A percentile compares a stretch with the other conserved stretches of the same genome.
These are phyloP conservation scores for Griposia aprilina DNA, from an alignment of 2,888 invertebrate genomes.

Conservation along the genomic window DNA sequence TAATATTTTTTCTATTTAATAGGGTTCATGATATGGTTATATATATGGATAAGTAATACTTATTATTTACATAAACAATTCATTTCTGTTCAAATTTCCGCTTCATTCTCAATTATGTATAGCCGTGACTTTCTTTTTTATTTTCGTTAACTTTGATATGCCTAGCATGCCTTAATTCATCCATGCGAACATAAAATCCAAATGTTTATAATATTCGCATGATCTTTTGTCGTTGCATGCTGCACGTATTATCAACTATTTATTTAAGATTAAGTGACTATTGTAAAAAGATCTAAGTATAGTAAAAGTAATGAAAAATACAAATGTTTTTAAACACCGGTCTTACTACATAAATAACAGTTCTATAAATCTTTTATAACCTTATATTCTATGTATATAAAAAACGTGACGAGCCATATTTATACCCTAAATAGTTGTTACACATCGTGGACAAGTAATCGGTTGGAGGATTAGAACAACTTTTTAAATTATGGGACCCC, in stretches of 20 bases:
- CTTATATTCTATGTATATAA: conserved; percentile 49
- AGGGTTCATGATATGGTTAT: conserved; percentile 71
- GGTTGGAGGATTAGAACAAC: background rate
- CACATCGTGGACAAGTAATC: conserved; percentile 14
- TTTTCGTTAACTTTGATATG: conserved; percentile 54
- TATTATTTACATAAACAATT: conserved; percentile 66
- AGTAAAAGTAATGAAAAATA: conserved; percentile 35
- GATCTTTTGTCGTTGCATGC: conserved; percentile 11
- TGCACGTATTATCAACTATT: conserved; percentile 11
- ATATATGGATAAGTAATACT: conserved; percentile 61
- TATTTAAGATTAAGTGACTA: conserved; percentile 33
- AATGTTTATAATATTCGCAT: conserved; percentile 17
- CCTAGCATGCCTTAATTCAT: conserved; percentile 21
- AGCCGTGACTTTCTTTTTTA: conserved; percentile 21
- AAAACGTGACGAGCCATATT: conserved; percentile 50
- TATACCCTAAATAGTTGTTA: conserved; percentile 49
- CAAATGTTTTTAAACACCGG: conserved; percentile 36
- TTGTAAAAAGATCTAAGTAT: conserved; percentile 25
- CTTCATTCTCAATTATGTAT: conserved; percentile 29
- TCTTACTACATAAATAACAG: conserved; percentile 41
- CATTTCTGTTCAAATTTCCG: conserved; percentile 49
- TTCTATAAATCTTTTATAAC: conserved; percentile 50
- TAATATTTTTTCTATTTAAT: conserved; percentile 64
- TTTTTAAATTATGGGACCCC: conserved; percentile 15
- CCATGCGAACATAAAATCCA: conserved; percentile 20